phyloP scores from a whole-genome alignment of 2,113 vertebrate species.

The Aramus guarauna region DNA sequence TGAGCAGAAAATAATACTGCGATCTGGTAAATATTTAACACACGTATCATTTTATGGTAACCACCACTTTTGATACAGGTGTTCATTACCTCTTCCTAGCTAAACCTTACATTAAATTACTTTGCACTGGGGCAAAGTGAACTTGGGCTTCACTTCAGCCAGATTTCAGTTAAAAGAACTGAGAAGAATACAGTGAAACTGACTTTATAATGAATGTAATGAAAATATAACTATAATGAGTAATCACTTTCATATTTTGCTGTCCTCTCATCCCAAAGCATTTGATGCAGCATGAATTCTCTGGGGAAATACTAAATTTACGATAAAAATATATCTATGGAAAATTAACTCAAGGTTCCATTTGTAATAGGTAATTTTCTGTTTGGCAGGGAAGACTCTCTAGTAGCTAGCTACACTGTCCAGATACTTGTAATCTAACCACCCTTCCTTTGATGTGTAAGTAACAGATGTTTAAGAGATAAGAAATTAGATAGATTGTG shows the following conservation, averaged over 20 bases:
- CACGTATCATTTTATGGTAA: slow-evolving; percentile 31
- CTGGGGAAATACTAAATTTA: not conserved
- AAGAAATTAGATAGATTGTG: slow-evolving; percentile 18
- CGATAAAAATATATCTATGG: not conserved
- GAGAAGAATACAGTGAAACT: not conserved
- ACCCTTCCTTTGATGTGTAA: not conserved
- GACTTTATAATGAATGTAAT: not conserved
- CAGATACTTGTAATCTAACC: slow-evolving; percentile 8
- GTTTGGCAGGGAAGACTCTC: not conserved
- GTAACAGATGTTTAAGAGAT: slow-evolving; percentile 36
- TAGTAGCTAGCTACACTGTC: not conserved
- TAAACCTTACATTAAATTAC: not conserved
- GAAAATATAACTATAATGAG: not conserved
- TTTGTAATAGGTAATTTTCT: not conserved
- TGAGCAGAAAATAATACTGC: slow-evolving; percentile 44
- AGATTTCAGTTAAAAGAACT: not conserved
- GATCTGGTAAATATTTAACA: slow-evolving; percentile 50
- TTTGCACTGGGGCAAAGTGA: not conserved
- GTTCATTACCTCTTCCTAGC: not conserved
- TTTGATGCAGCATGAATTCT: not conserved
- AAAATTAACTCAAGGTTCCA: not conserved
- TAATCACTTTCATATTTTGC: not conserved
- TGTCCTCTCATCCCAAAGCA: not conserved
- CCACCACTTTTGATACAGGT: slow-evolving; percentile 22
- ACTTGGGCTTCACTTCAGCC: not conserved